phyloP scores from a whole-genome alignment of 2,113 vertebrate genomes.

The Semnopithecus entellus region DNA sequence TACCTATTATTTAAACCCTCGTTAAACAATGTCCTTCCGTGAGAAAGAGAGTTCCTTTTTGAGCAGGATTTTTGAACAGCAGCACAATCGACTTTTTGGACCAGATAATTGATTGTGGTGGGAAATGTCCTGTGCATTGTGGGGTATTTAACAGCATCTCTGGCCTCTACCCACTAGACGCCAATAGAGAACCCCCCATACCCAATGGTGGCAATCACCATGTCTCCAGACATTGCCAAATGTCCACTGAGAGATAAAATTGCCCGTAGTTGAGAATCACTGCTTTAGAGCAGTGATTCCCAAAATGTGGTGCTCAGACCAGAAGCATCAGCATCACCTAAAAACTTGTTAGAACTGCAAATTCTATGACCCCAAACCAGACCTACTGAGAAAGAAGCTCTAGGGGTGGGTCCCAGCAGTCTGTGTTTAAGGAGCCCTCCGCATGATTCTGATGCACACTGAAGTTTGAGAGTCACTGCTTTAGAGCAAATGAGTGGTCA shows the following conservation, averaged over 20 bases:
- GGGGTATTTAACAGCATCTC: not conserved
- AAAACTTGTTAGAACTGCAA: not conserved
- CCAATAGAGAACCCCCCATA: not conserved
- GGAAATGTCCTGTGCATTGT: not conserved
- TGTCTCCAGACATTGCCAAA: not conserved
- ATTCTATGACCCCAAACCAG: too few relatives aligned
- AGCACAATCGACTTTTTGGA: not conserved
- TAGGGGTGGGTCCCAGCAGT: fast-evolving
- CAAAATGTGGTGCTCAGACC: not conserved
- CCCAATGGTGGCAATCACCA: not conserved
- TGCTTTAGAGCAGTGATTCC: not conserved
- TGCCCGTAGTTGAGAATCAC: not conserved
- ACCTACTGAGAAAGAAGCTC: not conserved
- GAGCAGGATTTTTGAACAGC: not conserved
- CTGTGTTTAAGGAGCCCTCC: not conserved
- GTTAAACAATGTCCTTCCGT: conserved; percentile 53
- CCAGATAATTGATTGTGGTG: not conserved
- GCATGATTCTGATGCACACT: not conserved
- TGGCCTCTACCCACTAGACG: not conserved
- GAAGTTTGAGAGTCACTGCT: not conserved
- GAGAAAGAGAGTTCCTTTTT: conserved; percentile 22
- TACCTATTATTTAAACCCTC: conserved; percentile 62
- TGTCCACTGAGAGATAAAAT: not conserved
- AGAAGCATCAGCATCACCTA: not conserved
- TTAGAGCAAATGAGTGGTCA: not conserved